Percentiles rank a stretch among this genome's conserved stretches.
phyloP scores from a whole-genome alignment of 1,140 invertebrate genomes.

The Ceratina calcarata region DNA sequence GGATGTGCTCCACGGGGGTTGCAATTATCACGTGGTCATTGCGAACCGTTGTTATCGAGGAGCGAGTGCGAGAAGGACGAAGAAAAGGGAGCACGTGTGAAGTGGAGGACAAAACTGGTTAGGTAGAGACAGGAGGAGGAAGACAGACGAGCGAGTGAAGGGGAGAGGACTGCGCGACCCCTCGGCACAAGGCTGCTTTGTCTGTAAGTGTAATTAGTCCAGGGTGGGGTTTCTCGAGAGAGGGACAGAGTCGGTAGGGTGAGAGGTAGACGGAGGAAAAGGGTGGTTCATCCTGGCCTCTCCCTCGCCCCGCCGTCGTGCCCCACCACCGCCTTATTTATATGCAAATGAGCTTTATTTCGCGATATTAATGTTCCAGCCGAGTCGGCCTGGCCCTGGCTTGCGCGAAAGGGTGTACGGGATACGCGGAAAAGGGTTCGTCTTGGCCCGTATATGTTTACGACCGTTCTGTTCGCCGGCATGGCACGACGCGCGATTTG shows the following conservation, averaged over 20 bases:
- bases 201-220: conserved; percentile 79
- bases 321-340: conserved; percentile 85
- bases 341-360: conserved; percentile 94
- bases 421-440: conserved; percentile 77
- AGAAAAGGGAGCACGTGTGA: conserved; percentile 23
- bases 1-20: conserved; percentile 67
- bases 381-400: conserved; percentile 78
- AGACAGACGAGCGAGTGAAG: conserved; percentile 54
- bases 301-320: conserved; percentile 67
- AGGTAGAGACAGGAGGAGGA: conserved; percentile 7
- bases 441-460: conserved; percentile 74
- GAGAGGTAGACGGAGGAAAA: conserved; percentile 64
- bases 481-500: conserved; percentile 39
- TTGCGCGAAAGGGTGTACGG: conserved; percentile 74
- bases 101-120: conserved; percentile 19
- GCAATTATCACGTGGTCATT: conserved; percentile 80
- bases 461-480: conserved; percentile 63
- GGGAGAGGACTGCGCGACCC: conserved; percentile 72
- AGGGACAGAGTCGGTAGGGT: conserved; percentile 36
- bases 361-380: conserved; percentile 90
- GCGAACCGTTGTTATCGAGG: conserved; percentile 76
- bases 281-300: conserved; percentile 74
- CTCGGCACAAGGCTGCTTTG: conserved; percentile 66
- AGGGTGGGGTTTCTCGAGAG: conserved; percentile 73
- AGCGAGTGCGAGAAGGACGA: conserved; percentile 44